Percentiles rank a stretch among this genome's conserved stretches.
These are phyloP conservation scores for Taurulus bubalis DNA, from an alignment of 2,113 vertebrate species.

Conservation along the genomic window DNA sequence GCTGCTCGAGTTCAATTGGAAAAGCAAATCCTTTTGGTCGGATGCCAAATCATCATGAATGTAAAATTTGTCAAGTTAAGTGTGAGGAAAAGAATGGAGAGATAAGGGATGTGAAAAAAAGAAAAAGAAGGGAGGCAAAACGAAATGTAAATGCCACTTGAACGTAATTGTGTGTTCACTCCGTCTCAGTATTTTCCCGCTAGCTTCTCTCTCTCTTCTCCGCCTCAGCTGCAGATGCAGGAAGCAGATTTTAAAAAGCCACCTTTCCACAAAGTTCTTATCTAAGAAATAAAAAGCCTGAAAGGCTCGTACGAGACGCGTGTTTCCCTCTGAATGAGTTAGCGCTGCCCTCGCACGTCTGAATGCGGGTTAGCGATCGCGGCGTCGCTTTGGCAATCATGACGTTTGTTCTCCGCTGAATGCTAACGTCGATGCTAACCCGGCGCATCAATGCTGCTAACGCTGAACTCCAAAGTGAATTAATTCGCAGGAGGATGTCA, in stretches of 20 bases:
- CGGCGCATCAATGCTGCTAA: constrained; percentile 73
- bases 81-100: constrained; percentile 24
- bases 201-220: neutral
- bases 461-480: constrained; percentile 74
- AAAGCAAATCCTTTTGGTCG: constrained; percentile 59
- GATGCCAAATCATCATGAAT: constrained; percentile 50
- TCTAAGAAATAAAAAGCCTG: constrained; percentile 60
- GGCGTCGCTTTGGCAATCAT: constrained; percentile 74
- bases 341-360: constrained; percentile 53
- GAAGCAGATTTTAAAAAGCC: constrained; percentile 46
- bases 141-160: neutral
- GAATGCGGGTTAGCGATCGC: constrained; percentile 68
- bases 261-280: constrained; percentile 43
- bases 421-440: constrained; percentile 80
- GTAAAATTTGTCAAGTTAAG: constrained; percentile 30
- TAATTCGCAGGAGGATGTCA: constrained; percentile 75
- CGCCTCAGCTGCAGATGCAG: constrained; percentile 48
- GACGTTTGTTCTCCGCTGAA: constrained; percentile 79
- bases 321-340: constrained; percentile 69
- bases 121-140: constrained; percentile 14
- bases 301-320: constrained; percentile 53
- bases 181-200: constrained; percentile 7
- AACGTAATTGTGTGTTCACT: constrained; percentile 16
- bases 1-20: constrained; percentile 40
- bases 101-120: constrained; percentile 21